Conservation (phyloP, 2,113 vertebrate species). For the Gasterosteus nipponicus region DNA sequence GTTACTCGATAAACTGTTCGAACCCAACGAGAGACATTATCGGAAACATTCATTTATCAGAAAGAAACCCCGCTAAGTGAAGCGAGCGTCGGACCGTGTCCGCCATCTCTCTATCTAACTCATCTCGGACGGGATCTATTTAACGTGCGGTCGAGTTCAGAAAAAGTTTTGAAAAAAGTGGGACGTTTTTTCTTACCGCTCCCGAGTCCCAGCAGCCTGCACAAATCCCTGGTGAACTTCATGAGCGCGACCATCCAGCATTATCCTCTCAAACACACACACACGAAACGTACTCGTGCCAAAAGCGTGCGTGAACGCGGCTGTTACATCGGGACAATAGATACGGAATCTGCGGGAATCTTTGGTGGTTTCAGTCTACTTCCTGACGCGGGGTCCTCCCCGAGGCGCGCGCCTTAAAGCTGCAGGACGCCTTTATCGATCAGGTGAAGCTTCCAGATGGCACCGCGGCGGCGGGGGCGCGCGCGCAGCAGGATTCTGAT, state of each 20-base stretch:
- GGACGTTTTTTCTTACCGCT: constrained; percentile 76
- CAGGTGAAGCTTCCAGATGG: background rate
- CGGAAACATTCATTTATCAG: background rate
- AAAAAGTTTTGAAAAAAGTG: constrained; percentile 65
- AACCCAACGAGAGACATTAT: background rate
- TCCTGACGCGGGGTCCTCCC: constrained; percentile 75
- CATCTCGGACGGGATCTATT: background rate
- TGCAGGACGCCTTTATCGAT: constrained; percentile 34
- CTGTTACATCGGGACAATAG: constrained; percentile 29
- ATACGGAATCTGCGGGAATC: constrained; percentile 67
- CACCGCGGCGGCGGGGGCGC: too few species aligned
- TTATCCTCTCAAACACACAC: constrained; percentile 63
- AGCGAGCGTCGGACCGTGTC: background rate
- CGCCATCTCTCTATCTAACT: background rate
- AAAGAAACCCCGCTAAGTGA: background rate
- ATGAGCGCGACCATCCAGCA: constrained; percentile 84
- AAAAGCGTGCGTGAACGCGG: constrained; percentile 1
- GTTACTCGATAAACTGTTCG: constrained; percentile 46
- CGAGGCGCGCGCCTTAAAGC: constrained; percentile 77
- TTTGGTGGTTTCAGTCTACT: constrained; percentile 73
- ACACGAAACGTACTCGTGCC: background rate
- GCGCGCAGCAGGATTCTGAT: background rate
- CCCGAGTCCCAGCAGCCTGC: constrained; percentile 79
- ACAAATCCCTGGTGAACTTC: constrained; percentile 82
- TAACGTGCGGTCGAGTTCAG: constrained; percentile 47